Conservation (phyloP, 2,888 invertebrate genomes). For the Conistra vaccinii region DNA sequence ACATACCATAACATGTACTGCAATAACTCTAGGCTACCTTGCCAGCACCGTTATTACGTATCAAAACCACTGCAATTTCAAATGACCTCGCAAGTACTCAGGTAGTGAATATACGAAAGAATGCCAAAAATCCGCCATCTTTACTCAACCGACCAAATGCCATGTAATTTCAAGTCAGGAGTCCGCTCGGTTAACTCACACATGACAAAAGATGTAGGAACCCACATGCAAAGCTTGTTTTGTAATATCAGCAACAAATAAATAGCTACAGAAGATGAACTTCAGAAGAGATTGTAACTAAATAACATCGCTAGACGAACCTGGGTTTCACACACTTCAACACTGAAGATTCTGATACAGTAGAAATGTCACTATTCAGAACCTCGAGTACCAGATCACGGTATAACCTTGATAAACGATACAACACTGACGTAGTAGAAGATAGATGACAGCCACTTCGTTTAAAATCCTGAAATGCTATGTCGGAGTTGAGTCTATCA, state of each 20-base stretch:
- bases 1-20: conserved; percentile 1
- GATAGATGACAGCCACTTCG: too few relatives aligned
- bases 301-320: too few relatives aligned
- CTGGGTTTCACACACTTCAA: too few relatives aligned
- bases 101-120: conserved; percentile 24
- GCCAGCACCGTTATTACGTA: conserved; percentile 25
- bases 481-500: not conserved
- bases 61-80: conserved; percentile 47
- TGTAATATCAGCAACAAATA: conserved; percentile 28
- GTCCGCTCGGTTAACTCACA: conserved; percentile 42
- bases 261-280: conserved; percentile 8
- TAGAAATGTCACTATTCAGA: too few relatives aligned
- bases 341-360: too few relatives aligned
- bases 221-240: conserved; percentile 59
- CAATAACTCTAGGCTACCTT: conserved; percentile 14
- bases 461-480: too few relatives aligned
- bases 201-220: conserved; percentile 51
- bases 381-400: too few relatives aligned
- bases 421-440: too few relatives aligned
- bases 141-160: conserved; percentile 36
- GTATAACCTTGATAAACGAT: too few relatives aligned
- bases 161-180: conserved; percentile 48
- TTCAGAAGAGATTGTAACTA: not conserved
- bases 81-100: conserved; percentile 30
- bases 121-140: conserved; percentile 51